A percentile compares a stretch with the other conserved stretches of the same genome.
phyloP scores from a whole-genome alignment of 2,113 vertebrate species.

The Cyrtonyx montezumae region DNA sequence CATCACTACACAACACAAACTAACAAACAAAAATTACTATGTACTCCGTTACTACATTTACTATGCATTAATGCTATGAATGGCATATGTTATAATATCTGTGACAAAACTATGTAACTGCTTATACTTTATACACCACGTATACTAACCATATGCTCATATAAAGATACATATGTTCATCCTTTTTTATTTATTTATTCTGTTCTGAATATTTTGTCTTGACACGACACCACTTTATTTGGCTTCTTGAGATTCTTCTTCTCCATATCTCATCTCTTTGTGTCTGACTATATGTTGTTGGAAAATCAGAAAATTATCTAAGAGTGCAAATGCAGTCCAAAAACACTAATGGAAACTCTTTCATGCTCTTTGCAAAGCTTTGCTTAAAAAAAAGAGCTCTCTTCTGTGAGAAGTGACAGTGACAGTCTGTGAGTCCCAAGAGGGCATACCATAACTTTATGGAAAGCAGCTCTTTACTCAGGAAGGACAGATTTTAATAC shows the following conservation, averaged over 20 bases:
- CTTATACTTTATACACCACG: accelerated
- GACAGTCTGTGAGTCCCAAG: neutral
- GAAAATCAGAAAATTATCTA: neutral
- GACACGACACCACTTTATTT: neutral
- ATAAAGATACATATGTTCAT: neutral
- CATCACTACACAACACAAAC: too few relatives aligned
- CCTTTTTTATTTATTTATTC: neutral
- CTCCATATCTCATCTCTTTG: neutral
- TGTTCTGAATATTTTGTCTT: neutral
- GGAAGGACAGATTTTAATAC: accelerated
- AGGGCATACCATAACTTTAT: neutral
- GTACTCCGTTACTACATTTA: neutral
- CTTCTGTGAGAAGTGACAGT: accelerated
- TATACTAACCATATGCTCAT: neutral
- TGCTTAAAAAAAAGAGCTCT: neutral
- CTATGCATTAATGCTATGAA: neutral
- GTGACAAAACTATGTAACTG: neutral
- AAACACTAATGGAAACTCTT: neutral
- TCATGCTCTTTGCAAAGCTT: neutral
- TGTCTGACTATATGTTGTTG: neutral
- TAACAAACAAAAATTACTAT: neutral
- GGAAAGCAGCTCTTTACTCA: neutral
- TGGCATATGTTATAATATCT: neutral
- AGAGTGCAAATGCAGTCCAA: neutral
- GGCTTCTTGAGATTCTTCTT: neutral